Percentiles rank a stretch among this genome's conserved stretches.
These are phyloP conservation scores for Silvanus unidentatus DNA, from an alignment of 2,888 invertebrate genomes.

Conservation along the genomic window DNA sequence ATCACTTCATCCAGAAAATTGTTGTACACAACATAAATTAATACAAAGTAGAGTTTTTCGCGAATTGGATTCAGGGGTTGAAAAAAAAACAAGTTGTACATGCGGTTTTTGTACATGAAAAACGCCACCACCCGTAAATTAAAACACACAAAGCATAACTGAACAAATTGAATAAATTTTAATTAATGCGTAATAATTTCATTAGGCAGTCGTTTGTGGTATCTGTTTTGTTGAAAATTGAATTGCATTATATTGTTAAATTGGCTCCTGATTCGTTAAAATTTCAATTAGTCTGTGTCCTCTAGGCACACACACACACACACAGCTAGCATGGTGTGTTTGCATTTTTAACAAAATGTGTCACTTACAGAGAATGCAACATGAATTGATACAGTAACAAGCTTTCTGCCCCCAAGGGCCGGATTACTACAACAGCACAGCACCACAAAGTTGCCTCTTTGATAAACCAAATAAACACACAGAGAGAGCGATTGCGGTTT, in stretches of 20 bases:
- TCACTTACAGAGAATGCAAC: constrained; percentile 34
- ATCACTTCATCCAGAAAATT: too few relatives aligned
- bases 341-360: constrained; percentile 42
- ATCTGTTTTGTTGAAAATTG: constrained; percentile 30
- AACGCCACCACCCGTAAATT: constrained; percentile 7
- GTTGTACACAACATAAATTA: too few relatives aligned
- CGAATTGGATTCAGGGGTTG: too few relatives aligned
- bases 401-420: constrained; percentile 22
- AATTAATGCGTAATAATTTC: constrained; percentile 46
- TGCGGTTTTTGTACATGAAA: too few relatives aligned
- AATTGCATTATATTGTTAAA: constrained; percentile 34
- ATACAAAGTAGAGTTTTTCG: too few relatives aligned
- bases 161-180: constrained; percentile 43
- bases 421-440: constrained; percentile 24
- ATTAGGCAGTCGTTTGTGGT: constrained; percentile 35
- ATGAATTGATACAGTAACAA: constrained; percentile 37
- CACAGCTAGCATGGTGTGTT: too few relatives aligned
- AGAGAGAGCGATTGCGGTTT: constrained; percentile 12
- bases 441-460: constrained; percentile 31
- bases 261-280: constrained; percentile 26
- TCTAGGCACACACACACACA: constrained; percentile 15
- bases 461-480: constrained; percentile 13
- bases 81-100: too few relatives aligned
- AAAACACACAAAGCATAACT: constrained; percentile 29
- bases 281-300: constrained; percentile 41